Base-by-base conservation (phyloP, 1,140 invertebrate species). In the Atta texana region DNA sequence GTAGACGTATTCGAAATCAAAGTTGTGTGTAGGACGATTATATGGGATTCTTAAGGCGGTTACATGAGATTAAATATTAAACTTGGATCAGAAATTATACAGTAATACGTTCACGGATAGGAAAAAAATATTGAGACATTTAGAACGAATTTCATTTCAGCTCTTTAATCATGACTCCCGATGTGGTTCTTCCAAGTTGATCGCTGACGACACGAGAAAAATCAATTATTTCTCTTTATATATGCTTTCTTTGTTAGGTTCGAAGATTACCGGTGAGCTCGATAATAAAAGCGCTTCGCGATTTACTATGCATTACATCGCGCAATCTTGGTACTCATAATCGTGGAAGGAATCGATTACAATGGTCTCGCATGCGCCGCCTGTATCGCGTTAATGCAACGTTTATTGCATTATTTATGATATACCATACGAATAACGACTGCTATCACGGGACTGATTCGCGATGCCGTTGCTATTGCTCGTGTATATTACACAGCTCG, bases 271-370 rank as follows among this genome's bases (percentile, higher is more conserved):
- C 21, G n/a, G 55, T 75, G 72, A 75, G n/a, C 72, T 59, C 7
- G 31, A 44, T 24, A 59, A 59, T 76, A 76, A 59, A 59, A 53
- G 55, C 31, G 55, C 34, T 34, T 24, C 55, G 55, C 31, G 34
- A 76, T 61, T 76, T 76, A 59, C 16, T 61, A 76, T 61, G 55
- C 55, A 61, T 44, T 39, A 21, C 74, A 24, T 61, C n/a, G 55
- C 74, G 34, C 72, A 44, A 76, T 76, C 74, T 61, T 59, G 31
- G 2, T 5, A 21, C 8, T 39, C 7, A n/a, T 44, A 39, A 61
- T 61, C 74, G 74, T 59, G 74, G 74, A 76, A 39, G 21, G 55
- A 76, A 76, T 76, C 74, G 74, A 76, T 76, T 76, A 76, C 74
- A 76, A 76, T 61, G 16, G 74, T 76, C 55, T 59, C 74, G 55